Percentiles rank a stretch among this genome's conserved stretches.
phyloP scores from a whole-genome alignment of 2,797 vertebrate genomes.

The Cyprinella venusta region DNA sequence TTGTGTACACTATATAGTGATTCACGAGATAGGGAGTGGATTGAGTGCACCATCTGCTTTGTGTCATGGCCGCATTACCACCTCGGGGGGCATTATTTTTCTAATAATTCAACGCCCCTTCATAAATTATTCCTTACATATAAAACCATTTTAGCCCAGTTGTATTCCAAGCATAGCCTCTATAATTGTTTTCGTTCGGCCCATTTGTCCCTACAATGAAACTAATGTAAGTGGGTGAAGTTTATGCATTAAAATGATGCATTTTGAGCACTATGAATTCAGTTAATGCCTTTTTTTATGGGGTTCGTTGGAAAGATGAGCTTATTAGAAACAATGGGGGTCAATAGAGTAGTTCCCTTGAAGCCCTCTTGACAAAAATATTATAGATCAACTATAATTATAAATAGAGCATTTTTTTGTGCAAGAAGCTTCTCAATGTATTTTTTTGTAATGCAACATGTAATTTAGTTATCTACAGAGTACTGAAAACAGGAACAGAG shows the following conservation, averaged over 20 bases:
- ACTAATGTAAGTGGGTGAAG: conserved; percentile 18
- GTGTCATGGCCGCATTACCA: background rate
- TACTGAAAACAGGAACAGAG: too few species aligned
- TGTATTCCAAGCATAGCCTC: background rate
- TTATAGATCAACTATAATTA: background rate
- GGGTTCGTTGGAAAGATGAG: background rate
- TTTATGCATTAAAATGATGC: conserved; percentile 4
- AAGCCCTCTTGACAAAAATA: background rate
- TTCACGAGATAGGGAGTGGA: background rate
- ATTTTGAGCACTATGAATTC: conserved; percentile 3
- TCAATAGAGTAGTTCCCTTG: background rate
- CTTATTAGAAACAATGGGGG: conserved; percentile 13
- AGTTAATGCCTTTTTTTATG: conserved; percentile 3
- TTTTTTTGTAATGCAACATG: background rate
- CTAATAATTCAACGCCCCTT: background rate
- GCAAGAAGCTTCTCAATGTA: background rate
- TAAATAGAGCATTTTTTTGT: background rate
- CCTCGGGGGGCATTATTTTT: background rate
- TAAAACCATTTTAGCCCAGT: background rate
- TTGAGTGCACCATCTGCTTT: background rate
- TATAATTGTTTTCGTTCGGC: background rate
- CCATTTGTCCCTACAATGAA: background rate
- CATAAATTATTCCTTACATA: background rate
- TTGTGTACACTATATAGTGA: background rate
- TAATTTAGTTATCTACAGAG: background rate